Base-by-base conservation (phyloP, 2,113 vertebrate genomes). In the Protomyctophum bolini region DNA sequence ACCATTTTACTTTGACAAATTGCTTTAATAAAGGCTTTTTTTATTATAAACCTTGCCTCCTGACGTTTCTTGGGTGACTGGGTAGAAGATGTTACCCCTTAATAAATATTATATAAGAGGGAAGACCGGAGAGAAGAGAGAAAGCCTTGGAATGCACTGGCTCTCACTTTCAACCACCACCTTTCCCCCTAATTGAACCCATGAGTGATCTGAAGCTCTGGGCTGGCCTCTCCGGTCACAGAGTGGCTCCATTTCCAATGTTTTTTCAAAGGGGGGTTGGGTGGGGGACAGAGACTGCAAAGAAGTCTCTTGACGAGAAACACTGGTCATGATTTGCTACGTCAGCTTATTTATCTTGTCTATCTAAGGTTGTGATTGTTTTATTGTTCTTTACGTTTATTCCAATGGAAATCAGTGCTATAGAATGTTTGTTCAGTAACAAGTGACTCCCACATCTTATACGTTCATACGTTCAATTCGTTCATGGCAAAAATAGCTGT, bases 171-270 rank as follows among this genome's bases (percentile, higher is more conserved):
- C 28, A 72, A 49, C 72, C 82, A 57, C 70, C 68, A 69, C 58
- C 64, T 83, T 80, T 75, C 74, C 70, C 33, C 74, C 58, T 87
- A 91, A 89, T 74, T 84, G 76, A 91, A 86, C 50, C 79, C 83
- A 88, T 83, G 73, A 87, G 72, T 61, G 6, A 69, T 73, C 47
- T 29, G 59, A 55, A 48, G 68, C 48, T 52, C 84, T 84, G 79
- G 82, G 79, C 56, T 83, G 79, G 81, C 74, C 65, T 63, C 67
- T 6, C 52, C 59, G 69, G 70, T 80, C 75, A 75, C 68, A 51
- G 64, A 68, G 52, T 54, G 70, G 56, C 77, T 72, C 68, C 77
- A 81, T 83, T 81, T 66, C 65, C 76, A 80, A 73, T 2, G 3
- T 29, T 79, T 79, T 80, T 84, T 79, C 69, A 73, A 76, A 28